Conservation (phyloP, 2,888 invertebrate species). For the Tetanocera ferruginea region DNA sequence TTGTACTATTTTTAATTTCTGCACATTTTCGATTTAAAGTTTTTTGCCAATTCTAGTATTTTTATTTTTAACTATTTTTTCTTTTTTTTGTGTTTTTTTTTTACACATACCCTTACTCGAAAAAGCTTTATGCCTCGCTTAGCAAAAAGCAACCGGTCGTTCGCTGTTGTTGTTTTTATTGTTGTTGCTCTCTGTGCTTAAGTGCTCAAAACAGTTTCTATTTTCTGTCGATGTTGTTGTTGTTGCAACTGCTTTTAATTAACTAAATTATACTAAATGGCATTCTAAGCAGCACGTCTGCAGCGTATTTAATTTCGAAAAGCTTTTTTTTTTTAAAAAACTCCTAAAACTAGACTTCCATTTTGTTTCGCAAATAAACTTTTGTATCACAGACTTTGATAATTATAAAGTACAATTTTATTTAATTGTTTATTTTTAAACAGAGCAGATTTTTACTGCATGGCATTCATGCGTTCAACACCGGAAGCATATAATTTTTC, state of each 20-base stretch:
- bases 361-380: background rate
- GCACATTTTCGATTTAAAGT: background rate
- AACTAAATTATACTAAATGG: slow-evolving; percentile 10
- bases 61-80: background rate
- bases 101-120: background rate
- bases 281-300: background rate
- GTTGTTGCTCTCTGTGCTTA: background rate
- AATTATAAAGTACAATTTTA: too few species aligned
- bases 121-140: background rate
- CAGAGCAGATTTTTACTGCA: too few species aligned
- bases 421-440: too few species aligned
- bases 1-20: slow-evolving; percentile 14
- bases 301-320: too few species aligned
- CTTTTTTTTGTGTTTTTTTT: background rate
- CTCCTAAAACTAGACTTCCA: background rate
- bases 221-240: background rate
- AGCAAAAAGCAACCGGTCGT: background rate
- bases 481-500: too few species aligned
- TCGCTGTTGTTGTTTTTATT: background rate
- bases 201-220: background rate
- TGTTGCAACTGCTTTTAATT: slow-evolving; percentile 18
- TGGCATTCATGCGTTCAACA: too few species aligned
- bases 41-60: background rate
- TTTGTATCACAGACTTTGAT: background rate
- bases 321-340: background rate